These are phyloP conservation scores for Leptatherina wallacei DNA, from an alignment of 2,797 vertebrate genomes.

Conservation along the genomic window DNA sequence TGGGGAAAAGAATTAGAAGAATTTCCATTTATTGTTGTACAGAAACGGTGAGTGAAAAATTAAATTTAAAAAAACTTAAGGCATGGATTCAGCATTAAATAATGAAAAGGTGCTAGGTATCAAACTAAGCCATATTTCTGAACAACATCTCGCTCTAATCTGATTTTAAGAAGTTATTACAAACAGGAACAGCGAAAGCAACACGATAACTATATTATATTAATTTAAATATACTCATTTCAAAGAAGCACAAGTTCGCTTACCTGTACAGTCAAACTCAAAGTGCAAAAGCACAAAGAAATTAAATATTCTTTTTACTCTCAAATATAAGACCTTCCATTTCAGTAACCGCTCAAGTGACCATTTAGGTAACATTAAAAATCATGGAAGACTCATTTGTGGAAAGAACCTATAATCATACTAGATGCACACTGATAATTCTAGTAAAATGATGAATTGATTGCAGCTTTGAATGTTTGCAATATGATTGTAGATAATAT, in stretches of 20 bases:
- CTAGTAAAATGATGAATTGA: slow-evolving; percentile 19
- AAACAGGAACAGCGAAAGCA: slow-evolving; percentile 1
- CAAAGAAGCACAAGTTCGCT: slow-evolving; percentile 9
- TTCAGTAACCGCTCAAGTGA: slow-evolving; percentile 34
- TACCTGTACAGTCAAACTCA: slow-evolving; percentile 20
- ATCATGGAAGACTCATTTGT: slow-evolving; percentile 61
- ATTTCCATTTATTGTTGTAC: slow-evolving; percentile 51
- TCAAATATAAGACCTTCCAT: background rate
- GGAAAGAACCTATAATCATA: slow-evolving; percentile 11
- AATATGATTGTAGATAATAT: slow-evolving; percentile 18
- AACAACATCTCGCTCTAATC: background rate
- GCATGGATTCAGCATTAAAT: slow-evolving; percentile 46
- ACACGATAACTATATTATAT: slow-evolving; percentile 4
- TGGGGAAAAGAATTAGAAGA: slow-evolving; percentile 1
- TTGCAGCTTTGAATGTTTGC: slow-evolving; percentile 22
- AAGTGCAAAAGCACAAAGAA: slow-evolving; percentile 49
- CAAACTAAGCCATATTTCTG: slow-evolving; percentile 1
- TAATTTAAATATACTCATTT: slow-evolving; percentile 44
- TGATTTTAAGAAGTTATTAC: slow-evolving; percentile 25
- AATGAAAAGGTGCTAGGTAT: slow-evolving; percentile 9
- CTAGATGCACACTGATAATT: slow-evolving; percentile 22
- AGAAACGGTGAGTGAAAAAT: slow-evolving; percentile 48
- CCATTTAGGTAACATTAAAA: slow-evolving; percentile 16
- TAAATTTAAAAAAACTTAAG: slow-evolving; percentile 48
- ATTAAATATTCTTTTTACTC: slow-evolving; percentile 23